Evolutionary conservation across 2,888 invertebrate species (phyloP), one percentile per base, ranked within the genome.

Genomic region (Quadriops clusia): DNA sequence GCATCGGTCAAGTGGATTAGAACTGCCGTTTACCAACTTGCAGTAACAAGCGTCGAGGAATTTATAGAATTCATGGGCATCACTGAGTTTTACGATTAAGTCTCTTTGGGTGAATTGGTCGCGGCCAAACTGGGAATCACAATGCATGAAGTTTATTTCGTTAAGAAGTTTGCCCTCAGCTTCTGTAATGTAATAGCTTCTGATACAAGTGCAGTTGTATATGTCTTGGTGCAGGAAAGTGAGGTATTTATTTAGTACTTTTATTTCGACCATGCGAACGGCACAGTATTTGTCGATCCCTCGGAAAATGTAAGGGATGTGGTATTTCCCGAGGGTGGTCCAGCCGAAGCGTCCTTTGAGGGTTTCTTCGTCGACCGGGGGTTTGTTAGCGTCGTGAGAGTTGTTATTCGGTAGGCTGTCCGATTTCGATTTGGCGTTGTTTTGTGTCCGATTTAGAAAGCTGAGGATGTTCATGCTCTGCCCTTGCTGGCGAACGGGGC

Each of bases 231-330:
- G 89, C 30, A 91, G 70, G 54, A 82, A 84, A 56, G 78, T 83
- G 50, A 90, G 73, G 64, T 87, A 85, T 63, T 87, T 87, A 56
- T 85, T 84, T 13, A 91, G 69, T 25, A 91, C 69, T 60, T 91
- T 91, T 50, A 78, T 73, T 60, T 94, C 94, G 13, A 93, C 83
- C 76, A 94, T 90, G 32, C 90, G 72, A 29, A 94, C 91, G n/a
- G 91, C 84, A 54, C 89, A 86, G 58, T 85, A 93, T 56, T 82
- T 82, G 54, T 86, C 86, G 10, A 76, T 72, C 29, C 77, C 73
- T 11, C 94, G 72, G 52, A 80, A 77, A 42, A 94, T 84, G 58
- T 83, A 91, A 2, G 94, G 94, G 53, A 94, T 83, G 58, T 79
- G 77, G 45, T 74, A 75, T 50, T 82, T 82, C 38, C 86, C 89